phyloP scores from a whole-genome alignment of 30 jellyfish, hydroid and myxozoan species.

The Cassiopea andromeda region DNA sequence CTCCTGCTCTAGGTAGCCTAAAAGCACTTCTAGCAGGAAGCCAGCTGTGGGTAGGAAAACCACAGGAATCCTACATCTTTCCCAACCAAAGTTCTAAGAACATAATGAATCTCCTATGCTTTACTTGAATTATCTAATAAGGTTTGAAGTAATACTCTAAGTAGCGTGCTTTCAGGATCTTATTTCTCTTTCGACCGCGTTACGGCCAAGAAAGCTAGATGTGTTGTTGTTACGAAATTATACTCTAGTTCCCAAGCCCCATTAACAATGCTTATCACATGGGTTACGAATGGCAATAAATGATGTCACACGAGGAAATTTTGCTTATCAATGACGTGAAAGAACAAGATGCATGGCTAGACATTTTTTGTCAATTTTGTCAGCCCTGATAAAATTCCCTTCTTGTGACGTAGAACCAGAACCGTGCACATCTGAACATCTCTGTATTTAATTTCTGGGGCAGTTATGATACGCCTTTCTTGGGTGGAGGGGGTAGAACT shows the following conservation, averaged over 20 bases:
- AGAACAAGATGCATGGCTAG: too few species aligned
- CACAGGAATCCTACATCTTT: not conserved
- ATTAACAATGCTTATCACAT: not conserved
- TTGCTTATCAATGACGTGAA: too few species aligned
- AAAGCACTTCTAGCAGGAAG: not conserved
- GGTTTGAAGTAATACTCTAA: not conserved
- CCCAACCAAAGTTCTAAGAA: not conserved
- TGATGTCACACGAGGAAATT: not conserved
- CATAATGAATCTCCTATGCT: not conserved
- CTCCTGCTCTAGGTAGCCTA: not conserved
- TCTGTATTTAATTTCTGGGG: too few species aligned
- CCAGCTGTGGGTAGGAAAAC: not conserved
- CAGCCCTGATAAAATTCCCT: too few species aligned
- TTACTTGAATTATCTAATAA: too few species aligned
- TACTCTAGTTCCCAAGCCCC: constrained; percentile 21
- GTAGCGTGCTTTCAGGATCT: not conserved
- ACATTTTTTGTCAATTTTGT: too few species aligned
- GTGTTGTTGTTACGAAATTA: constrained; percentile 30
- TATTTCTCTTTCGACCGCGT: constrained; percentile 15
- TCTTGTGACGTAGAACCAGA: too few species aligned
- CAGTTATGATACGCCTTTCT: too few species aligned
- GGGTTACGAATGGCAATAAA: not conserved
- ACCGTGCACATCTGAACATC: too few species aligned
- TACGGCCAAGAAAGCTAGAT: constrained; percentile 26
- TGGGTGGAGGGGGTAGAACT: too few species aligned